Evolutionary conservation across 2,888 invertebrate species (phyloP).

Genomic region (Isoperla grammatica): DNA sequence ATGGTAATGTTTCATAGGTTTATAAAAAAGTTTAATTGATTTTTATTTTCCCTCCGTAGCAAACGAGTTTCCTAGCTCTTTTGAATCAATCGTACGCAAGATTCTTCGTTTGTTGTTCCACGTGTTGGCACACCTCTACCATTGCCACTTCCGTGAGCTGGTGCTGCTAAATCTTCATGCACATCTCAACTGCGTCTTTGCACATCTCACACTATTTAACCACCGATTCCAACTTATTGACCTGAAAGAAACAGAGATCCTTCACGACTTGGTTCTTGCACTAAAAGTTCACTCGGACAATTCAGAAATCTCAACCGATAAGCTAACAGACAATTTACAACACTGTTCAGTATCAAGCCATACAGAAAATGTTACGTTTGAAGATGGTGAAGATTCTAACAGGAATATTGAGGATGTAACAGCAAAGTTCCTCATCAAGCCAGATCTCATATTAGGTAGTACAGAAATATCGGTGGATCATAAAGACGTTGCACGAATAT

Average conservation of each 20-base stretch:
- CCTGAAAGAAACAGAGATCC: slow-evolving; percentile 81
- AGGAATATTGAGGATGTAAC: slow-evolving; percentile 2
- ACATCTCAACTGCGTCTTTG: slow-evolving; percentile 95
- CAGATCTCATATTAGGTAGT: slow-evolving; percentile 4
- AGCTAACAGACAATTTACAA: background rate
- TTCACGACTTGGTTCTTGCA: slow-evolving; percentile 86
- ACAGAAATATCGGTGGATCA: background rate
- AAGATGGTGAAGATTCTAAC: slow-evolving; percentile 10
- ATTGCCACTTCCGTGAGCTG: slow-evolving; percentile 95
- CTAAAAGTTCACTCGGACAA: slow-evolving; percentile 44
- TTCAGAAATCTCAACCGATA: slow-evolving; percentile 2
- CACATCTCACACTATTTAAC: slow-evolving; percentile 83
- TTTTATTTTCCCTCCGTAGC: slow-evolving; percentile 51
- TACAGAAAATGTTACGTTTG: background rate
- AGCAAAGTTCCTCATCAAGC: slow-evolving; percentile 2
- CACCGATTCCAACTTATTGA: slow-evolving; percentile 89
- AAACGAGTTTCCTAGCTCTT: slow-evolving; percentile 89
- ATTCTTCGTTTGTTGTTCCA: slow-evolving; percentile 95
- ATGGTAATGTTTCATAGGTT: slow-evolving; percentile 22
- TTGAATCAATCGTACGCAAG: slow-evolving; percentile 93
- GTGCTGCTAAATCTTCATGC: slow-evolving; percentile 89
- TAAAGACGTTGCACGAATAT: background rate
- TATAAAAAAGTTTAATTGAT: background rate
- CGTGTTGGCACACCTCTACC: slow-evolving; percentile 97
- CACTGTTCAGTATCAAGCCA: background rate